Percentiles rank a stretch among this genome's conserved stretches.
Evolutionary conservation across 2,797 vertebrate genomes (phyloP).

Genomic region (Australoheros facetus): DNA sequence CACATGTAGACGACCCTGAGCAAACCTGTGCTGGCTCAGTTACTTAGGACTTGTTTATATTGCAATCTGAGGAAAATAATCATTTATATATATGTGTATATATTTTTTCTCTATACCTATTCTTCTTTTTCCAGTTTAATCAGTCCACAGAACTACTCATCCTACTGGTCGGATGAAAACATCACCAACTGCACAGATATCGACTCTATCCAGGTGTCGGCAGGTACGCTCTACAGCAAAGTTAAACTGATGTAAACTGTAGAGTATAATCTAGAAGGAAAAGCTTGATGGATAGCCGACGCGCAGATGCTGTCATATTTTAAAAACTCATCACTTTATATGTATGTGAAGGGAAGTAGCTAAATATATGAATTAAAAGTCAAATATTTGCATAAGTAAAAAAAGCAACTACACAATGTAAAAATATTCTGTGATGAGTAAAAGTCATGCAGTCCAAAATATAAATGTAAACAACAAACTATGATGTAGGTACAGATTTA

Average conservation of each 20-base stretch:
- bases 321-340: no score
- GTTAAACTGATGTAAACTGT: not conserved
- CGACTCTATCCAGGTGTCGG: slow-evolving; percentile 74
- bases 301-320: no score
- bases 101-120: no score
- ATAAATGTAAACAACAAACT: not conserved
- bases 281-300: no score
- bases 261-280: no score
- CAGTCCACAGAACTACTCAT: slow-evolving; percentile 75
- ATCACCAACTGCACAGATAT: slow-evolving; percentile 85
- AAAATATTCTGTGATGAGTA: not conserved
- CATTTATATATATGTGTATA: no score
- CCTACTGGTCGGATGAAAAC: slow-evolving; percentile 85
- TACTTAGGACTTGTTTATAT: no score
- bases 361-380: not conserved
- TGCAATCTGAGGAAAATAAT: no score
- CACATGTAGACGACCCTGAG: no score
- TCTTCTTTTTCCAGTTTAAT: slow-evolving; percentile 73
- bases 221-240: slow-evolving; percentile 66
- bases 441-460: not conserved
- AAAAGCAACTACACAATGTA: not conserved
- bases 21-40: no score
- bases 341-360: not conserved
- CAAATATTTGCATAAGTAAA: not conserved
- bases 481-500: no score